These are phyloP conservation scores for Beaufortia kweichowensis DNA, from an alignment of 2,113 vertebrate species.

Conservation along the genomic window DNA sequence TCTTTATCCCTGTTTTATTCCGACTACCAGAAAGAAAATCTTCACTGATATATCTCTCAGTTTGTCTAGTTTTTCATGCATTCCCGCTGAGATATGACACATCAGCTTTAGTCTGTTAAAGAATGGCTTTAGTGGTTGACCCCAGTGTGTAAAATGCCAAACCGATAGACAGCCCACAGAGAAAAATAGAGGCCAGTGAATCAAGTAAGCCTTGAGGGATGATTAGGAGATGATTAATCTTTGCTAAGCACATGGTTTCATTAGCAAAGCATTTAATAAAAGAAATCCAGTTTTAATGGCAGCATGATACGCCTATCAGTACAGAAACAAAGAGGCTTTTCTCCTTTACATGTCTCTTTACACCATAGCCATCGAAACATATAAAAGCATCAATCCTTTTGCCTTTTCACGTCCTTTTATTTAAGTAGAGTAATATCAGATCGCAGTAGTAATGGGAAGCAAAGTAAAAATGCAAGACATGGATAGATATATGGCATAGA, in stretches of 20 bases:
- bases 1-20: not conserved
- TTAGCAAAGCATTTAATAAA: constrained; percentile 20
- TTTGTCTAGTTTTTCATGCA: constrained; percentile 8
- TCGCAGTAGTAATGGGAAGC: not conserved
- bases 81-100: not conserved
- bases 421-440: not conserved
- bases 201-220: not conserved
- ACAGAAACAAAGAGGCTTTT: constrained; percentile 12
- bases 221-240: constrained; percentile 11
- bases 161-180: constrained; percentile 6
- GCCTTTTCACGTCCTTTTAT: not conserved
- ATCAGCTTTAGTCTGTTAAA: not conserved
- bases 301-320: not conserved
- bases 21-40: not conserved
- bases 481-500: not conserved
- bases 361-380: not conserved
- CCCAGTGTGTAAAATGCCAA: not conserved
- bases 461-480: not conserved
- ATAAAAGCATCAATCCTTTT: not conserved
- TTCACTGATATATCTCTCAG: constrained; percentile 13
- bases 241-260: not conserved
- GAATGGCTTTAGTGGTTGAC: constrained; percentile 6
- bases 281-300: constrained; percentile 7
- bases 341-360: not conserved
- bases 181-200: constrained; percentile 13